A percentile compares a stretch with the other conserved stretches of the same genome.
phyloP scores from a whole-genome alignment of 2,113 vertebrate genomes.

The Antechinus stuartii region DNA sequence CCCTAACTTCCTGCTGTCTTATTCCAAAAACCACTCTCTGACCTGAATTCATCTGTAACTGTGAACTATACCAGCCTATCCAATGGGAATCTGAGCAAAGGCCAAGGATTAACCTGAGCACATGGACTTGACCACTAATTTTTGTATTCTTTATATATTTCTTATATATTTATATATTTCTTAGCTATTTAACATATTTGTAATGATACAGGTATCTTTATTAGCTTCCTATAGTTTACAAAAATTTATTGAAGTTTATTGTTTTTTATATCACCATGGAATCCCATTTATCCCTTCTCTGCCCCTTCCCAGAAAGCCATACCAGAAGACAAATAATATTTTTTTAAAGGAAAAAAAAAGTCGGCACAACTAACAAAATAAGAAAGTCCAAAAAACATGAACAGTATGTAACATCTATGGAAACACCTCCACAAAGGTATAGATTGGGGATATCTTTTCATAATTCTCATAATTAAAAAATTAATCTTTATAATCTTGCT shows the following conservation, averaged over 20 bases:
- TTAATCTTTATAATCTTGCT: neutral
- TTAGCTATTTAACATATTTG: neutral
- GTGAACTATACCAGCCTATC: neutral
- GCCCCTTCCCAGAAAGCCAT: neutral
- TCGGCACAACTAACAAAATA: neutral
- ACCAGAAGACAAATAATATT: neutral
- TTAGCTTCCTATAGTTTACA: neutral
- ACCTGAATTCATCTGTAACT: neutral
- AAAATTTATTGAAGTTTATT: neutral
- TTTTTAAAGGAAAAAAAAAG: neutral
- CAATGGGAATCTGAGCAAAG: neutral
- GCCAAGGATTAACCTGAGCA: neutral
- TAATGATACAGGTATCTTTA: neutral
- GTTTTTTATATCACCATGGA: neutral
- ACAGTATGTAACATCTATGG: neutral
- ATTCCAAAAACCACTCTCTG: neutral
- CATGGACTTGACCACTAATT: neutral
- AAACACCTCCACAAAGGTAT: neutral
- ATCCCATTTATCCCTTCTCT: neutral
- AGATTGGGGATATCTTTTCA: neutral
- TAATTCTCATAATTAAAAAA: neutral
- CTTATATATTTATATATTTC: neutral
- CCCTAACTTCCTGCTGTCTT: neutral
- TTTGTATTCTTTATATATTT: neutral
- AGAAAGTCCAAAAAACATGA: neutral